phyloP scores from a whole-genome alignment of 2,888 invertebrate genomes.

The Syrphus vitripennis region DNA sequence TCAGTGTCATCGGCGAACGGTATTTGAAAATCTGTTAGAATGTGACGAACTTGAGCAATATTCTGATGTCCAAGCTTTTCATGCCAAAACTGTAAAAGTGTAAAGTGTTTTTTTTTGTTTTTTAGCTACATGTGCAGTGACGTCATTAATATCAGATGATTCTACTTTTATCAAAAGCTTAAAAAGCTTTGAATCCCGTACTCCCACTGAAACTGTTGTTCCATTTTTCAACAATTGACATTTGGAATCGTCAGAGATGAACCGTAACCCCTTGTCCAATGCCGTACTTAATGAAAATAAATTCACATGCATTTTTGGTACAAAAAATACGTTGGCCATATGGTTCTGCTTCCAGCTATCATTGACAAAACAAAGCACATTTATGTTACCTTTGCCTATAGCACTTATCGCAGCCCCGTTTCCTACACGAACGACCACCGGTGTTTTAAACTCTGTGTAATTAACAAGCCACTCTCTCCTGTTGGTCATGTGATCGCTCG shows the following conservation, averaged over 20 bases:
- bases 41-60: neutral
- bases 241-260: too few species aligned
- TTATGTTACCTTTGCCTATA: neutral
- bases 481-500: neutral
- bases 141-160: too few species aligned
- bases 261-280: neutral
- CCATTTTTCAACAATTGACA: neutral
- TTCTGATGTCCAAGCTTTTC: too few species aligned
- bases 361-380: neutral
- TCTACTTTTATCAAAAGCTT: too few species aligned
- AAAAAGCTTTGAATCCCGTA: neutral
- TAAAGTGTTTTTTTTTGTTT: too few species aligned
- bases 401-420: neutral
- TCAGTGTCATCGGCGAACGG: neutral
- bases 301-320: neutral
- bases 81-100: neutral
- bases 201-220: neutral
- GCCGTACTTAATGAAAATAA: neutral
- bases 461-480: neutral
- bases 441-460: neutral
- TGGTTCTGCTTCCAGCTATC: neutral
- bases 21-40: neutral
- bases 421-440: neutral
- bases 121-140: too few species aligned
- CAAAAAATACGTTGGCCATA: neutral